Evolutionary conservation across 2,888 invertebrate genomes (phyloP).

Genomic region (Heliconius ethilla): DNA sequence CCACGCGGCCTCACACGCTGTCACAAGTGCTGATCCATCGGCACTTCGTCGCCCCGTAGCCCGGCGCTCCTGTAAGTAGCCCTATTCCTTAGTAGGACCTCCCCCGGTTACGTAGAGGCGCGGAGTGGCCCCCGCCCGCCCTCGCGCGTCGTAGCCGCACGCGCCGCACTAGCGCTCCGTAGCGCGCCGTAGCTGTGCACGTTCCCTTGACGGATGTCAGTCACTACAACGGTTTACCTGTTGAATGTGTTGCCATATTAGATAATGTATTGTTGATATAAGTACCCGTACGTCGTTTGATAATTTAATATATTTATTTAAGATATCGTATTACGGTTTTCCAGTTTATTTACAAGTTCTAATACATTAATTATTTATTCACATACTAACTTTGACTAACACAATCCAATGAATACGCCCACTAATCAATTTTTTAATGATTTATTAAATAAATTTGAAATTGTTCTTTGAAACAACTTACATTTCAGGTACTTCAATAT

Average conservation of each 20-base stretch:
- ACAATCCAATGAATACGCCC: no score
- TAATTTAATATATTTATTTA: no score
- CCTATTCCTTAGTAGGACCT: background rate
- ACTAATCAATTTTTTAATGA: no score
- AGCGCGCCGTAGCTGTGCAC: constrained; percentile 44
- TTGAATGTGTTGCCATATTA: constrained; percentile 68
- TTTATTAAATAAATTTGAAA: no score
- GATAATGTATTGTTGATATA: constrained; percentile 42
- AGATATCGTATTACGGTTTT: no score
- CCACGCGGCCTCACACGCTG: constrained; percentile 74
- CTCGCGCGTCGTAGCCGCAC: constrained; percentile 40
- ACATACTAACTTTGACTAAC: no score
- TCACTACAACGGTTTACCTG: constrained; percentile 63
- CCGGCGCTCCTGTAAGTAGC: background rate
- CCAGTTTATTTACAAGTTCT: no score
- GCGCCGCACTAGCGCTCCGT: constrained; percentile 44
- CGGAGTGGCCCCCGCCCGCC: constrained; percentile 40
- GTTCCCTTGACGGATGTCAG: constrained; percentile 57
- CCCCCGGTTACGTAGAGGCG: constrained; percentile 36
- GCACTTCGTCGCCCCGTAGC: constrained; percentile 47
- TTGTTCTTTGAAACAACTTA: no score
- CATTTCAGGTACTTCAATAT: no score
- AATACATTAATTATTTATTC: no score
- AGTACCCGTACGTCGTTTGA: background rate
- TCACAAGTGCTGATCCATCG: constrained; percentile 60